A percentile compares a stretch with the other conserved stretches of the same genome.
phyloP scores from a whole-genome alignment of 2,113 vertebrate species.

The Anthoscopus minutus region DNA sequence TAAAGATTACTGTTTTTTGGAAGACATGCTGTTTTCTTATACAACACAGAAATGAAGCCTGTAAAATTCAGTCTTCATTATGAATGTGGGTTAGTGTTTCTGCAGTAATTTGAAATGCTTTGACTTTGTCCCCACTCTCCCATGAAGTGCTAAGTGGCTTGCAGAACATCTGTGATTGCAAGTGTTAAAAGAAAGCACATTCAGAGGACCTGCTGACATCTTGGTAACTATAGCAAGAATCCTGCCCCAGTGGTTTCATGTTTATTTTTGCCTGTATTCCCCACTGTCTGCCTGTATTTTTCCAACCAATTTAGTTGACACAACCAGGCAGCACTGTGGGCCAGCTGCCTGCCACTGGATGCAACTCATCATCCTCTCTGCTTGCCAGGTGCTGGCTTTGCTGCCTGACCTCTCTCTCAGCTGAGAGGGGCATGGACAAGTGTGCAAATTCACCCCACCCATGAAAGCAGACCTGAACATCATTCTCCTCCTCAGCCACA shows the following conservation, averaged over 20 bases:
- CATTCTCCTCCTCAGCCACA: background rate
- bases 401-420: background rate
- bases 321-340: fast-evolving
- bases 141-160: background rate
- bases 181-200: background rate
- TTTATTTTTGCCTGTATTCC: background rate
- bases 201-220: background rate
- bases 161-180: background rate
- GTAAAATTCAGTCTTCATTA: background rate
- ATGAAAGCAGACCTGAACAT: background rate
- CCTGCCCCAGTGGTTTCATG: background rate
- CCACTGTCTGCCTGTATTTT: background rate
- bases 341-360: background rate
- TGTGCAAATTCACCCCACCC: background rate
- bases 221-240: background rate
- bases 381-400: background rate
- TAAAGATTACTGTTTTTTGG: background rate
- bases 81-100: background rate
- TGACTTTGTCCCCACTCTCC: background rate
- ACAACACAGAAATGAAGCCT: background rate
- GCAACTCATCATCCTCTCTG: background rate
- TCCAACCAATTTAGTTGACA: background rate
- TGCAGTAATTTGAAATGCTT: background rate
- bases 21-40: background rate
- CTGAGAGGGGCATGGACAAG: background rate